Percentiles rank a stretch among this genome's conserved stretches.
Conservation (phyloP, 2,113 vertebrate species). For the Monopterus albus region DNA sequence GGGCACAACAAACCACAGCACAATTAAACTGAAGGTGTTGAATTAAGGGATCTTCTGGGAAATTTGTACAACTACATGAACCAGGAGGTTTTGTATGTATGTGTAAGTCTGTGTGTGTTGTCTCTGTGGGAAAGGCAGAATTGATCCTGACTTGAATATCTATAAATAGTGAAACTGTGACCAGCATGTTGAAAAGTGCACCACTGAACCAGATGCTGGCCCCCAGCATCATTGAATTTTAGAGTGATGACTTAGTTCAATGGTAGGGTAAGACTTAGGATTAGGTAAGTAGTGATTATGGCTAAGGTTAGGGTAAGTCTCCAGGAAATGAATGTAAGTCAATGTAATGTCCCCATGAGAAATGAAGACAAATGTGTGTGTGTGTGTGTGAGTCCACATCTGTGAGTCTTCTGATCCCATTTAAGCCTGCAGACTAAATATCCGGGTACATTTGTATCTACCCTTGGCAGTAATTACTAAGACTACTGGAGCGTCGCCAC, state of each 20-base stretch:
- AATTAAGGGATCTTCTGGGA: conserved; percentile 70
- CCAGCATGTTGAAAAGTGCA: conserved; percentile 34
- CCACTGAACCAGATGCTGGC: too few relatives aligned
- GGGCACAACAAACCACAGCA: conserved; percentile 60
- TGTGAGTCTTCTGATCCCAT: conserved; percentile 32
- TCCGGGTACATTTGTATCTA: conserved; percentile 61
- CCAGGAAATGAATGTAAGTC: too few relatives aligned
- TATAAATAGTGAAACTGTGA: conserved; percentile 32
- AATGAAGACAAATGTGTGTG: too few relatives aligned
- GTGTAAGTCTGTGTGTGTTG: conserved; percentile 7
- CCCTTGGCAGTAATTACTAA: conserved; percentile 69
- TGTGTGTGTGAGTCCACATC: background rate
- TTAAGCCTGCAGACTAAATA: conserved; percentile 60
- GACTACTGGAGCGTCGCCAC: conserved; percentile 58
- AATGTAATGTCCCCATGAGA: too few relatives aligned
- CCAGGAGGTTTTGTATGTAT: conserved; percentile 21
- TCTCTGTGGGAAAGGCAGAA: conserved; percentile 24
- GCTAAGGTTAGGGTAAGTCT: too few relatives aligned
- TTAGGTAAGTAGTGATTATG: too few relatives aligned
- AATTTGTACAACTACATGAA: conserved; percentile 57
- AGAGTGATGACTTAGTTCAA: too few relatives aligned
- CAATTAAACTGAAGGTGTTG: conserved; percentile 73
- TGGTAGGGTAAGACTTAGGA: too few relatives aligned
- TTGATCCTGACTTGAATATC: conserved; percentile 28
- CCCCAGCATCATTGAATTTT: too few relatives aligned